Conservation (phyloP, 2,113 vertebrate species). For the Lamprotornis superbus region DNA sequence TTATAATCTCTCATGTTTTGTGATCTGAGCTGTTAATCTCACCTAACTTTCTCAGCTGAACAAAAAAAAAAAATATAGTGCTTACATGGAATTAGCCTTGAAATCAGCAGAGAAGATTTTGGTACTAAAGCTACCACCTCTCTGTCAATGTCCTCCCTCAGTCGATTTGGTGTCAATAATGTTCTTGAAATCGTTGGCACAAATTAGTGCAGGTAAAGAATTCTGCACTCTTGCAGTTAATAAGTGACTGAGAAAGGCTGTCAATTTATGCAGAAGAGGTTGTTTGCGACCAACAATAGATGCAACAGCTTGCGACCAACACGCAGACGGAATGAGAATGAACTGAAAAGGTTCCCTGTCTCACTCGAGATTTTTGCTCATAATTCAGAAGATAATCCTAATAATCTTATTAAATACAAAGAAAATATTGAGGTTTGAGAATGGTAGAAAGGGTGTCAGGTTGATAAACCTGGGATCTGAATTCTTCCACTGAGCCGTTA, state of each 20-base stretch:
- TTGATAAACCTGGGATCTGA: not conserved
- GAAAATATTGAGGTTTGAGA: not conserved
- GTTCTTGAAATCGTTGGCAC: not conserved
- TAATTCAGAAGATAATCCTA: not conserved
- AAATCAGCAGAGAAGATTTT: not conserved
- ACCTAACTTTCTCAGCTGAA: not conserved
- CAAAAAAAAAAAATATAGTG: not conserved
- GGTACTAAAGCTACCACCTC: not conserved
- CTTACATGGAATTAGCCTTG: not conserved
- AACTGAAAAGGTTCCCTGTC: not conserved
- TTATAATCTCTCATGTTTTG: not conserved
- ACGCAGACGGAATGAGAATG: not conserved
- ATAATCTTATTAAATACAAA: not conserved
- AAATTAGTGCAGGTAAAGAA: conserved; percentile 31
- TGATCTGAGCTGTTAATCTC: not conserved
- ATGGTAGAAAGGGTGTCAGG: not conserved
- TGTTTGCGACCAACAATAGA: not conserved
- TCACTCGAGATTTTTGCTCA: not conserved
- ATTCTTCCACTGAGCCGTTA: not conserved
- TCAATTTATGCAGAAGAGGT: conserved; percentile 50
- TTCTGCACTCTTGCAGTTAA: conserved; percentile 48
- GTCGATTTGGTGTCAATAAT: not conserved
- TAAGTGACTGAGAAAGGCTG: conserved; percentile 55
- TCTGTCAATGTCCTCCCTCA: not conserved
- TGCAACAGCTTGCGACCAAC: not conserved